phyloP scores from a whole-genome alignment of 2,888 invertebrate genomes.

The Calameuta idolon region DNA sequence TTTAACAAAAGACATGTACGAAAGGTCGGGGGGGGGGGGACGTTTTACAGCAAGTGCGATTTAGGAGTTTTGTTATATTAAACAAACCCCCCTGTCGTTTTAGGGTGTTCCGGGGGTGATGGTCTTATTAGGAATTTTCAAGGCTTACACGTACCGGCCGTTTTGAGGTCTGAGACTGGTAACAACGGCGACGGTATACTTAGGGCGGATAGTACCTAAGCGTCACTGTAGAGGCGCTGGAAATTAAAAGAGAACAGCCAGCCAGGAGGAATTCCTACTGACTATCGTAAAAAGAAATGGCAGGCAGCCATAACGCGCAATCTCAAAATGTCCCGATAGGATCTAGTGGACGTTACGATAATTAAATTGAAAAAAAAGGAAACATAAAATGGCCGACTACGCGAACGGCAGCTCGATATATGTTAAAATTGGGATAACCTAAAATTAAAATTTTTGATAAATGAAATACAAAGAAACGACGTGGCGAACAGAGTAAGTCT shows the following conservation, averaged over 20 bases:
- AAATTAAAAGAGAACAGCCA: not conserved
- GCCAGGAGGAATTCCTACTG: not conserved
- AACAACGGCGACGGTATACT: not conserved
- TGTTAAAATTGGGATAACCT: not conserved
- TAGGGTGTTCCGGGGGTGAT: not conserved
- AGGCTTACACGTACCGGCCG: not conserved
- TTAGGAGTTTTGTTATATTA: not conserved
- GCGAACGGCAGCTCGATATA: not conserved
- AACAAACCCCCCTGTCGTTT: not conserved
- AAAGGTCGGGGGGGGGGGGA: not conserved
- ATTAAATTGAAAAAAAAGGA: not conserved
- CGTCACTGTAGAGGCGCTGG: not conserved
- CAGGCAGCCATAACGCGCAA: not conserved
- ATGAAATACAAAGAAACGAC: not conserved
- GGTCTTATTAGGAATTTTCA: not conserved
- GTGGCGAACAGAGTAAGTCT: not conserved
- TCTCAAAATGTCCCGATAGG: not conserved
- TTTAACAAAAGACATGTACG: not conserved
- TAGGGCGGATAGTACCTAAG: not conserved
- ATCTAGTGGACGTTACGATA: not conserved
- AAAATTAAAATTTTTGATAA: not conserved
- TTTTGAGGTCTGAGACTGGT: not conserved
- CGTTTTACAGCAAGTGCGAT: not conserved
- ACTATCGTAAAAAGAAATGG: not conserved
- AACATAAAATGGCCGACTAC: not conserved